Base-by-base conservation (phyloP, 2,113 vertebrate species). In the Hippocampus abdominalis region DNA sequence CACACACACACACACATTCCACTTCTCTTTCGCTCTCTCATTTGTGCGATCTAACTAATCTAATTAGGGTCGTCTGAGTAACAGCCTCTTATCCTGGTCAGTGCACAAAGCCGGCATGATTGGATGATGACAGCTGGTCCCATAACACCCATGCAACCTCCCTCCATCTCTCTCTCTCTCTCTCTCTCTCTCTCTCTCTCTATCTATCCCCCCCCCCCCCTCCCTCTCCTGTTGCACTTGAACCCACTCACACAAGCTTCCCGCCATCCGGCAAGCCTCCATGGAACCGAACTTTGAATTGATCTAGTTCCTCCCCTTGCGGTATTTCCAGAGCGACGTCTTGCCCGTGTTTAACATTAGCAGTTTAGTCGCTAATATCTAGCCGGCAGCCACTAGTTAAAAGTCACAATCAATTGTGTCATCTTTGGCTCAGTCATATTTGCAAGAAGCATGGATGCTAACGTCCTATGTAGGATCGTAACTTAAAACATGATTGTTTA, bases 11-110 rank as follows among this genome's bases (percentile, higher is more conserved):
- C 39, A 62, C 63, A 29, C 16, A 48, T 18, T 60, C 80, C 53
- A 32, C 66, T 63, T 73, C 60, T 23, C 75, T 71, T 32, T 25
- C 23, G 12, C 67, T 76, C 51, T 77, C 72, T 71, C 77, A 71
- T 76, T 83, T 81, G 82, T 85, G 85, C 81, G 78, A 90, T 89
- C 84, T 86, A 87, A 87, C 90, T 90, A 89, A 91, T 91, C 88
- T 84, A 90, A 91, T 91, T 89, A 88, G 81, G 69, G 78, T 51
- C 60, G 57, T 80, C 84, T 89, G 83, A 81, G 81, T 87, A 87
- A 88, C 88, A 81, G 82, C 84, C 81, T 85, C 84, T 89, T 89
- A 87, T 86, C 86, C 81, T 75, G 82, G 87, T 85, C 82, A 83
- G 77, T 21, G 76, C 88, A 89, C 86, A 87, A 86, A 89, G 80